Evolutionary conservation across 2,113 vertebrate genomes (phyloP), one percentile per base, ranked within the genome.

Genomic region (Eptesicus fuscus): DNA sequence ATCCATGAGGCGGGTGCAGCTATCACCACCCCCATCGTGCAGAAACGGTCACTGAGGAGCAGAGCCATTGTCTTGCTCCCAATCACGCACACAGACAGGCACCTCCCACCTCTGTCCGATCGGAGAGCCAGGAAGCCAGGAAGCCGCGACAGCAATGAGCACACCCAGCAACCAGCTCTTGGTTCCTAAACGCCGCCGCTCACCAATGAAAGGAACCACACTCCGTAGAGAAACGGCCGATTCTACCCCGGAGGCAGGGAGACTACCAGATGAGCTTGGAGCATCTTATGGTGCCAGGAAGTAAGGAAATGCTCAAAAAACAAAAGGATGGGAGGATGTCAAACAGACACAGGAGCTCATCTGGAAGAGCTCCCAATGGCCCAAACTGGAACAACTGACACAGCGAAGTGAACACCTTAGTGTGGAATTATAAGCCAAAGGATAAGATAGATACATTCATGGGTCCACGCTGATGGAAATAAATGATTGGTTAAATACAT

Each of bases 71-170:
- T 18, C 71, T 71, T 65, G 69, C 61, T 47, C 70, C 10, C 47
- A 90, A 47, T 37, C 56, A 63, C 7, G 47, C 22, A 47, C 11
- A 74, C 14, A 12, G 59, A 28, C 1, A 11, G 59, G 59, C 10
- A 28, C 35, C 30, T 28, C 53, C 25, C 35, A 9, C 22, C n/a
- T 67, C 42, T 49, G 42, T 47, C 11, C 30, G 3, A 5, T 0
- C 25, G 16, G 23, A 71, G n/a, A 42, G 65, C 42, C 25, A 6
- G 7, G 49, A 44, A 23, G 51, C 79, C n/a, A n/a, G 9, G 59
- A 35, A 5, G 22, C 4, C 35, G 16, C 25, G 4, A 8, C 0
- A 47, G 61, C 79, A 10, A 1, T 3, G 25, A 32, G n/a, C 73
- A 32, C 40, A 6, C 2, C 28, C 35, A 49, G 63, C 2, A 9